Base-by-base conservation (phyloP, 2,888 invertebrate genomes). In the Buathra laborator region DNA sequence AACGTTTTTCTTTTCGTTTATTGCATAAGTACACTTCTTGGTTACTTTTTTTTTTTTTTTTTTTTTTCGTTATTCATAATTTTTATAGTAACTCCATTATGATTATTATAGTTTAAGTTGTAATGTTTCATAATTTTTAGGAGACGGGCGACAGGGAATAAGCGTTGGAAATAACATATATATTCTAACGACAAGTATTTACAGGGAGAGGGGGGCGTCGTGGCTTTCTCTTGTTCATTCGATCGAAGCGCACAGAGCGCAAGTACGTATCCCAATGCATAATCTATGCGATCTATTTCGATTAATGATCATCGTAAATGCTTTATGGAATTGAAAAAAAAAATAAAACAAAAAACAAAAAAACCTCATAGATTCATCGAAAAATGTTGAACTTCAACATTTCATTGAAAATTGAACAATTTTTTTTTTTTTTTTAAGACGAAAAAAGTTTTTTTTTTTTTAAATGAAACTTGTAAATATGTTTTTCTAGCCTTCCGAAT, bases 21-120 rank as follows among this genome's bases (percentile, higher is more conserved):
- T 86, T 86, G 82, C 83, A 83, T 84, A 87, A 87, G 85, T 87
- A 87, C 86, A 87, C 77, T 82, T 66, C 72, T 80, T 71, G 77
- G 81, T 86, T 87, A 84, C 82, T 77, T 80, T 85, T 74, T 51
- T 77, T 81, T 80, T 77, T 81, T 80, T 83, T 67, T 24, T 59
- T 53, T 16, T 5, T 7, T 72, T 79, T 80, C 59, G 59, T 83
- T 81, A 86, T 77, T 86, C 46, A 82, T 84, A 83, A 85, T 84
- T 81, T 81, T 67, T 88, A 83, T 81, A 87, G 82, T 86, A 82
- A 81, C 84, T 88, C 70, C 29, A 86, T 84, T 83, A 82, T 72
- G 78, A 84, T 84, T 66, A 75, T 78, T 72, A 76, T 46, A 81
- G 80, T 67, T 68, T 67, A 81, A 51, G 62, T 78, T 77, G 72